Percentiles rank a stretch among this genome's conserved stretches.
Conservation (phyloP, 2,888 invertebrate genomes). For the Yponomeuta evonymella region DNA sequence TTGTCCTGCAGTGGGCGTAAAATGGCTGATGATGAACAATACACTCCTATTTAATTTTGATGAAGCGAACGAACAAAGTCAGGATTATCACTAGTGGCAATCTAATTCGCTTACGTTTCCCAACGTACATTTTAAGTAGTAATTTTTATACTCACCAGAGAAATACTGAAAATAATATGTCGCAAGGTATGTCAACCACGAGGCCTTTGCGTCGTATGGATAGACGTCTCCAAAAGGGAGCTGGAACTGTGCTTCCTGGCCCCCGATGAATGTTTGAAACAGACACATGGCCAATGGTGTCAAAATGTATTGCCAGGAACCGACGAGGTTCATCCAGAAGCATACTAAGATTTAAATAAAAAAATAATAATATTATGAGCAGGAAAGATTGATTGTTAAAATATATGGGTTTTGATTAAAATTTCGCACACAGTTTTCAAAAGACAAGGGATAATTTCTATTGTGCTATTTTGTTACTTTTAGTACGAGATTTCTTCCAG, state of each 20-base stretch:
- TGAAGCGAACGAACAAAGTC: too few relatives aligned
- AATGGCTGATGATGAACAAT: too few relatives aligned
- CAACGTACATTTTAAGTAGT: neutral
- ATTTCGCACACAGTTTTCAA: too few relatives aligned
- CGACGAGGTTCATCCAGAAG: constrained; percentile 38
- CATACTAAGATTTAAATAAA: constrained; percentile 31
- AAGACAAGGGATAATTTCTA: too few relatives aligned
- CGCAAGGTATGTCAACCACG: constrained; percentile 29
- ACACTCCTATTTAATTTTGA: too few relatives aligned
- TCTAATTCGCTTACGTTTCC: neutral
- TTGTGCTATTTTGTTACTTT: too few relatives aligned
- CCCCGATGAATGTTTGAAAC: constrained; percentile 30
- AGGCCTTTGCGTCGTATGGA: constrained; percentile 29
- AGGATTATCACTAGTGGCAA: too few relatives aligned
- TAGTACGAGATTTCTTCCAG: too few relatives aligned
- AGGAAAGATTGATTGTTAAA: too few relatives aligned
- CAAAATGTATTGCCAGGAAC: constrained; percentile 37
- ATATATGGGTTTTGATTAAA: too few relatives aligned
- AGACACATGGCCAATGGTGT: constrained; percentile 35
- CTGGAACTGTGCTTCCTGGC: constrained; percentile 26
- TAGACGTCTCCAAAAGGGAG: constrained; percentile 29
- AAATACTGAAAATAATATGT: constrained; percentile 29
- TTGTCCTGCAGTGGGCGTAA: too few relatives aligned
- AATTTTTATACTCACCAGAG: constrained; percentile 27
- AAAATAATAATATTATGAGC: neutral